Percentiles rank a stretch among this genome's conserved stretches.
Conservation (phyloP, 2,797 vertebrate species). For the Phalanger gymnotis region DNA sequence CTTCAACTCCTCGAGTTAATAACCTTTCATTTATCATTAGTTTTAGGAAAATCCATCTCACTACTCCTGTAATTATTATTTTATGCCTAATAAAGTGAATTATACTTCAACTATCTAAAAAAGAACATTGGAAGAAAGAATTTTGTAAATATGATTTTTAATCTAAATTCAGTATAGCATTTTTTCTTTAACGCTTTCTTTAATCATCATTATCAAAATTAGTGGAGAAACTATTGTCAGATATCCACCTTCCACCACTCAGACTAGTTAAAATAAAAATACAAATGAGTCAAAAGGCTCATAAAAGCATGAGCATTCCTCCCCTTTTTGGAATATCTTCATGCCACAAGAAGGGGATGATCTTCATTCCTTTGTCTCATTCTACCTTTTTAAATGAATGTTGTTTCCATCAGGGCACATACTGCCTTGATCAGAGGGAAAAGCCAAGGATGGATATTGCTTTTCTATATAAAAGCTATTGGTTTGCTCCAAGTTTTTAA, state of each 20-base stretch:
- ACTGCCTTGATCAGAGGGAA: background rate
- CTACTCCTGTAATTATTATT: background rate
- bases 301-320: background rate
- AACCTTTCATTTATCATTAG: slow-evolving; percentile 1
- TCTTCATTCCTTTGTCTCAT: background rate
- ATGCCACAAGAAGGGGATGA: background rate
- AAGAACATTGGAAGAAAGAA: background rate
- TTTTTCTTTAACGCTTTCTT: background rate
- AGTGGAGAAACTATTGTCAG: background rate
- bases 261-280: background rate
- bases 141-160: background rate
- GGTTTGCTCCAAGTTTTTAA: background rate
- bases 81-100: slow-evolving; percentile 44
- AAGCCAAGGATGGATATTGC: slow-evolving; percentile 13
- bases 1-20: slow-evolving; percentile 3
- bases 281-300: background rate
- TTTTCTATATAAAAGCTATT: slow-evolving; percentile 39
- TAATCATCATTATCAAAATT: background rate
- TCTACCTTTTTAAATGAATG: background rate
- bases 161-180: background rate
- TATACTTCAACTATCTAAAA: slow-evolving; percentile 41
- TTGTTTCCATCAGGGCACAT: background rate
- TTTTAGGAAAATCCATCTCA: slow-evolving; percentile 39
- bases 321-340: background rate
- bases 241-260: background rate